Conservation (phyloP, 2,797 vertebrate species). For the Arctocebus calabarensis region DNA sequence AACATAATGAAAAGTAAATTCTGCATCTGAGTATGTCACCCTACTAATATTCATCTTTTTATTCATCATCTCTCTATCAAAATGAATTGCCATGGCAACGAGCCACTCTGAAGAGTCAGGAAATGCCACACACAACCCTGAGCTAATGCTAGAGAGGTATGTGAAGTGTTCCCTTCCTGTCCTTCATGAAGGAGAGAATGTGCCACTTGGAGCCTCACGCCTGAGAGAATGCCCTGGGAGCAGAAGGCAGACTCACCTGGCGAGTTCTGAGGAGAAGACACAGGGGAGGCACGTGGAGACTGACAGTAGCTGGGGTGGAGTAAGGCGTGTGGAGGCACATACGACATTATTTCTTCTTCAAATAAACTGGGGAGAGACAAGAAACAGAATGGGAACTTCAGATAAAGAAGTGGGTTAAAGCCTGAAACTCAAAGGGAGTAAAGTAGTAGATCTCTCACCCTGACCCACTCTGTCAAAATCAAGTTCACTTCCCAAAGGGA, state of each 20-base stretch:
- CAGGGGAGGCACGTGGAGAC: conserved; percentile 90
- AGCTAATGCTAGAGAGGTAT: background rate
- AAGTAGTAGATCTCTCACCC: background rate
- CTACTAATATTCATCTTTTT: background rate
- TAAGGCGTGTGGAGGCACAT: conserved; percentile 96
- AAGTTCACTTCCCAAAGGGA: background rate
- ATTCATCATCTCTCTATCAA: background rate
- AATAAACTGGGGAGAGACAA: conserved; percentile 92
- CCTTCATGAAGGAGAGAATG: background rate
- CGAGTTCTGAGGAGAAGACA: conserved; percentile 97
- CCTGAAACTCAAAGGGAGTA: background rate
- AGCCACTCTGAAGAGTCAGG: background rate
- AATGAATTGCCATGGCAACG: background rate
- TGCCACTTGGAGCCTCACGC: background rate
- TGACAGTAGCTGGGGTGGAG: conserved; percentile 96
- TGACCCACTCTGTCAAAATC: background rate
- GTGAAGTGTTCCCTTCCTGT: background rate
- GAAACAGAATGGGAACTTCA: conserved; percentile 28
- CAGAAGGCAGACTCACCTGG: conserved; percentile 89
- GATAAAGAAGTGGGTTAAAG: background rate
- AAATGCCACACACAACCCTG: background rate
- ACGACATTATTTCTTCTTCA: conserved; percentile 99
- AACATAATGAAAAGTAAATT: background rate
- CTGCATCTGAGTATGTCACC: background rate
- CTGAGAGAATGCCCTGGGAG: background rate